phyloP scores from a whole-genome alignment of 2,888 invertebrate genomes.

The Hemithea aestivaria region DNA sequence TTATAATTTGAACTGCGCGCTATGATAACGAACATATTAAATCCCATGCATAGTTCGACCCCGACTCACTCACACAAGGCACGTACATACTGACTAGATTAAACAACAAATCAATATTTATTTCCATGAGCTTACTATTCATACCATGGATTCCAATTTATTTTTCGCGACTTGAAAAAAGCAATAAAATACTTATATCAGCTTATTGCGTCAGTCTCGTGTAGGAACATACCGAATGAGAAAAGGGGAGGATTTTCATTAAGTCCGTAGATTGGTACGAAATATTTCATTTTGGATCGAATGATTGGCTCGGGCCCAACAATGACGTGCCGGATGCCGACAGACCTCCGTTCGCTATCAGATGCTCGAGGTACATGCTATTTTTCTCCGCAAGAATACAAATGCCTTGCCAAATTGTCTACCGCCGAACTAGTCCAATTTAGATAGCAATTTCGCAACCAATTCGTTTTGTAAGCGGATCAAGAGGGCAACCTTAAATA shows the following conservation, averaged over 20 bases:
- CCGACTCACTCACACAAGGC: not conserved
- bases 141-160: conserved; percentile 31
- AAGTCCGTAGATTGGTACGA: conserved; percentile 54
- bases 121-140: conserved; percentile 23
- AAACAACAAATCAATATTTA: conserved; percentile 14
- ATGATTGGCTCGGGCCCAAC: conserved; percentile 71
- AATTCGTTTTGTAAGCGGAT: conserved; percentile 75
- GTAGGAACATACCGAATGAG: conserved; percentile 45
- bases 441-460: conserved; percentile 77
- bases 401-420: conserved; percentile 78
- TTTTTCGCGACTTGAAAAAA: conserved; percentile 25
- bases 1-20: too few species aligned
- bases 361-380: conserved; percentile 71
- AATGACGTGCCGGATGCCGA: conserved; percentile 50
- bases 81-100: conserved; percentile 4
- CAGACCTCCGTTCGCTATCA: conserved; percentile 65
- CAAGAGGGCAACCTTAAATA: conserved; percentile 73
- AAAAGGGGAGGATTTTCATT: conserved; percentile 54
- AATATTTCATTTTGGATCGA: conserved; percentile 63
- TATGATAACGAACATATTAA: conserved; percentile 30
- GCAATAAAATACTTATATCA: conserved; percentile 32
- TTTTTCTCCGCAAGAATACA: conserved; percentile 76
- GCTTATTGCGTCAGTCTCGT: conserved; percentile 26
- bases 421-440: conserved; percentile 75
- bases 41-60: conserved; percentile 2